These are phyloP conservation scores for Otolemur garnettii DNA, from an alignment of 2,113 vertebrate genomes.

Conservation along the genomic window DNA sequence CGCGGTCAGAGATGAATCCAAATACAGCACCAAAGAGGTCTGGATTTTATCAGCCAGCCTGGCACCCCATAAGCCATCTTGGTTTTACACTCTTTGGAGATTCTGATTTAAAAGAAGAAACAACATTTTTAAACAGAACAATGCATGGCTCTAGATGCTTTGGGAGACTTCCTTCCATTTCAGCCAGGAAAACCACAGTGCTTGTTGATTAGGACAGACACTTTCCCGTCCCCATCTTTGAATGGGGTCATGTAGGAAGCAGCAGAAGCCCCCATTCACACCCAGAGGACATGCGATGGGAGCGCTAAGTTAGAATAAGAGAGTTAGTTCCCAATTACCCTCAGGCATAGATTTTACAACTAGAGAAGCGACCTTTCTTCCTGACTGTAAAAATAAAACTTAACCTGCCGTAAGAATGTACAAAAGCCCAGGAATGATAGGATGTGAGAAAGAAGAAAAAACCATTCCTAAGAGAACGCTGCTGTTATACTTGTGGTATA, in stretches of 20 bases:
- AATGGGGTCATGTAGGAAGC: not conserved
- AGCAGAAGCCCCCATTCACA: not conserved
- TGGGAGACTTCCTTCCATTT: not conserved
- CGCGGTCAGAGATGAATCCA: not conserved
- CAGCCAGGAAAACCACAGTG: not conserved
- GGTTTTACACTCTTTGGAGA: not conserved
- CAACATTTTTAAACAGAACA: not conserved
- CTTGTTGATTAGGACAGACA: not conserved
- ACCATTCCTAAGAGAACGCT: not conserved
- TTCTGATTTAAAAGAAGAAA: conserved; percentile 26
- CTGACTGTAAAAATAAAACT: conserved; percentile 32
- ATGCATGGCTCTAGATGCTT: not conserved
- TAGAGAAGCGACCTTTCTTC: not conserved
- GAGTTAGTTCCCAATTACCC: not conserved
- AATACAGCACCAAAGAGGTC: not conserved
- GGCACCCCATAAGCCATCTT: not conserved
- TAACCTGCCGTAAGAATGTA: not conserved
- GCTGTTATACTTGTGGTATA: not conserved
- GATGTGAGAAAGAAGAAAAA: not conserved
- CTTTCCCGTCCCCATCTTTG: not conserved
- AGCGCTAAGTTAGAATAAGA: not conserved
- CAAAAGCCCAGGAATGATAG: not conserved
- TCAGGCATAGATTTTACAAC: not conserved
- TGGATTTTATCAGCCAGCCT: not conserved
- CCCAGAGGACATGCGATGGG: rapidly evolving